Base-by-base conservation (phyloP, 2,113 vertebrate genomes). In the Castor canadensis region DNA sequence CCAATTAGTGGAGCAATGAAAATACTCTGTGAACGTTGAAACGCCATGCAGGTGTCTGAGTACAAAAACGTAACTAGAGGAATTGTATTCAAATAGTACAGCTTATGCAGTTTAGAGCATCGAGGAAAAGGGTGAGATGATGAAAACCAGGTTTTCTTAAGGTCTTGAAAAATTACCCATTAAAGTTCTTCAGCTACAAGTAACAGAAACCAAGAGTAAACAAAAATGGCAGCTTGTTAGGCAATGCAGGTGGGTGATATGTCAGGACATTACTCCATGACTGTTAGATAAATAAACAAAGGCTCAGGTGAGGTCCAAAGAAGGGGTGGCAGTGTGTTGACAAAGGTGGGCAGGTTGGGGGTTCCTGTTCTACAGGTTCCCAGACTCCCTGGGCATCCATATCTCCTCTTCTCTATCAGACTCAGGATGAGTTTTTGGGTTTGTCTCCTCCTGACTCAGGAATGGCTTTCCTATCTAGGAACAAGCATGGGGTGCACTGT, bases 251-350 rank as follows among this genome's bases (percentile, higher is more conserved):
- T 52, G 1, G 20, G n/a, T n/a, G 35, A 9, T 52, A 84, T 64
- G 38, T 81, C n/a, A 28, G 89, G 38, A 43, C 1, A 5, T 32
- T 1, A 15, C 35, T 91, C 62, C 24, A 38, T 38, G 43, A 60
- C 77, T 16, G 47, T 60, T 47, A 85, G 83, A 81, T 76, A 72
- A 30, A 16, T 52, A 11, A 87, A 13, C 43, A 5, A 67, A 79
- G 43, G 66, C 28, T 22, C 1, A 28, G 26, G 20, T 45, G 38
- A 30, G 32, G 38, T 45, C 19, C 30, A n/a, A 66, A 79, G 40
- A 12, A 62, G 15, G 0, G 4, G 3, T 5, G 11, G 16, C 9
- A 9, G 1, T 22, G 3, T 49, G 22, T 9, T 24, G 1, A 26
- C 11, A n/a, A 45, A n/a, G 7, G 11, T 17, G 62, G 32, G 19